Evolutionary conservation across 2,888 invertebrate species (phyloP), one percentile per base, ranked within the genome.

Genomic region (Spicauda simplicius): DNA sequence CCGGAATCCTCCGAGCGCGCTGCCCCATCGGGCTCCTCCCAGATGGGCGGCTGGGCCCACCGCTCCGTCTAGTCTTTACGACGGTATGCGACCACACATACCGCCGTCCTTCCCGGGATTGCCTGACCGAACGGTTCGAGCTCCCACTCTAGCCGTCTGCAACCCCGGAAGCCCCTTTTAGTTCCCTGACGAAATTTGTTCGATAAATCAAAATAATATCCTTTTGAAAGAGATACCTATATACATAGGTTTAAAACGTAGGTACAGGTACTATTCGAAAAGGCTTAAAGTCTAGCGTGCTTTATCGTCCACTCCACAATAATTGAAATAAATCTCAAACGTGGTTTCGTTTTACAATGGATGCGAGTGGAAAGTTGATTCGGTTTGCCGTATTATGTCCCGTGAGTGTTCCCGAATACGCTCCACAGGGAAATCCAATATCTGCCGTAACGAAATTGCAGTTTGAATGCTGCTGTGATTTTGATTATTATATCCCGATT

Each of bases 381-480:
- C 82, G 76, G 77, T 82, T 81, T 77, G 76, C 77, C 81, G 77
- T 80, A 79, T 82, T 82, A 79, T 83, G 16, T 48, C 86, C 86
- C 84, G 71, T 71, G 85, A 81, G 86, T 80, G 79, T 79, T 78
- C 76, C 81, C 74, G 79, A 85, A 84, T 84, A 82, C 82, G 82
- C 79, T 84, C 80, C 82, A 77, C 80, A 77, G 82, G 82, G 83
- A 77, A 83, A 89, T 87, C 80, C 86, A 87, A 88, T 89, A 87
- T 87, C 86, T 77, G 82, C 85, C 79, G 79, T 91, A 91, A 91
- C 90, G 85, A 87, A 89, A 90, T 89, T 90, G 87, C 86, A 90
- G 78, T 84, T 81, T 81, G 84, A 86, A 86, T 86, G 84, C 85
- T 84, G 84, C 85, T 82, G 83, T 89, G 88, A 88, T 90, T 89